Evolutionary conservation across 2,888 invertebrate genomes (phyloP).

Genomic region (Agonum fuliginosum): DNA sequence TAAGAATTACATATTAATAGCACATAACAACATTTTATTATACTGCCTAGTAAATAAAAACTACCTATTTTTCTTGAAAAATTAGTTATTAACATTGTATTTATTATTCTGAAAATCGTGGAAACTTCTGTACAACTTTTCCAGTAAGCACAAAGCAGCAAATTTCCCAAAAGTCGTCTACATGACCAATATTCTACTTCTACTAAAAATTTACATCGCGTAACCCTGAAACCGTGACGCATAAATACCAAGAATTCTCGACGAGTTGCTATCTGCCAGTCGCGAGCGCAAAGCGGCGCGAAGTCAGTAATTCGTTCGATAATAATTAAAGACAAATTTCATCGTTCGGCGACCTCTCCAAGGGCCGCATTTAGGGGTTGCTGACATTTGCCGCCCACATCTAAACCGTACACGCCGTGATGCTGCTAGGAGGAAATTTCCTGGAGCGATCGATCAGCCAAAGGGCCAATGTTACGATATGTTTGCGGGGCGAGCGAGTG

Average conservation of each 20-base stretch:
- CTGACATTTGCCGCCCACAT: neutral
- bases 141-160: neutral
- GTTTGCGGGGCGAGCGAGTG: neutral
- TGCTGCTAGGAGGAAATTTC: neutral
- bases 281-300: neutral
- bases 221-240: constrained; percentile 27
- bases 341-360: constrained; percentile 28
- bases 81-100: too few relatives aligned
- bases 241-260: constrained; percentile 9
- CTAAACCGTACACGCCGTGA: neutral
- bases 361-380: neutral
- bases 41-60: too few relatives aligned
- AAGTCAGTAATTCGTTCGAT: constrained; percentile 27
- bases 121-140: neutral
- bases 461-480: neutral
- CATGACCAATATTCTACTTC: neutral
- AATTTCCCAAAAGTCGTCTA: neutral
- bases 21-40: too few relatives aligned
- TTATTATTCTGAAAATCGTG: too few relatives aligned
- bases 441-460: constrained; percentile 3
- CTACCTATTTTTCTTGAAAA: too few relatives aligned
- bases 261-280: neutral
- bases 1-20: too few relatives aligned
- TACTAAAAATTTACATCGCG: constrained; percentile 15
- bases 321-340: constrained; percentile 35